Conservation (phyloP, 2,797 vertebrate genomes). For the Squalus acanthias region DNA sequence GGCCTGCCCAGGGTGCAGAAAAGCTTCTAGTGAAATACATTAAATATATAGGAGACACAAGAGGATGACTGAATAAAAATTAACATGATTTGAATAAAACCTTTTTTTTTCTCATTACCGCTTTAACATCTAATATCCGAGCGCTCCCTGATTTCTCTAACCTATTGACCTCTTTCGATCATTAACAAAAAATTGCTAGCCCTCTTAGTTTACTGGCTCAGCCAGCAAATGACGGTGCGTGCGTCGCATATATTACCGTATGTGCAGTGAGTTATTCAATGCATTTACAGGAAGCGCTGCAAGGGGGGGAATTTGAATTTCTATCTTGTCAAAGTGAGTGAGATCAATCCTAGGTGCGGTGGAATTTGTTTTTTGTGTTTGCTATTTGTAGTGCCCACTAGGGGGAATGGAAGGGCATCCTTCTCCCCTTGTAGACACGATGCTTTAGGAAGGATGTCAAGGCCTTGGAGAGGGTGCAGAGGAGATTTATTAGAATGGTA, state of each 20-base stretch:
- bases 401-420: background rate
- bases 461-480: background rate
- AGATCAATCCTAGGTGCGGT: background rate
- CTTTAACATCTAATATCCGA: background rate
- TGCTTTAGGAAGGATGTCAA: background rate
- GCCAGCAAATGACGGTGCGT: background rate
- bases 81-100: background rate
- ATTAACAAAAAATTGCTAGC: background rate
- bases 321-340: background rate
- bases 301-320: background rate
- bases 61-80: constrained; percentile 13
- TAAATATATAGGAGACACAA: background rate
- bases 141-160: background rate
- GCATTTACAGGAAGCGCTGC: background rate
- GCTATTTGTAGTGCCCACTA: background rate
- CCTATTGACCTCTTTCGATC: background rate
- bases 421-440: background rate
- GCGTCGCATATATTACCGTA: background rate
- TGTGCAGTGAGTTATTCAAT: background rate
- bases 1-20: background rate
- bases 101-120: background rate
- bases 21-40: background rate
- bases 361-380: too few species aligned
- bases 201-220: background rate
- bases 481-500: too few species aligned